Conservation (phyloP, 2,113 vertebrate genomes). For the Muntiacus reevesi region DNA sequence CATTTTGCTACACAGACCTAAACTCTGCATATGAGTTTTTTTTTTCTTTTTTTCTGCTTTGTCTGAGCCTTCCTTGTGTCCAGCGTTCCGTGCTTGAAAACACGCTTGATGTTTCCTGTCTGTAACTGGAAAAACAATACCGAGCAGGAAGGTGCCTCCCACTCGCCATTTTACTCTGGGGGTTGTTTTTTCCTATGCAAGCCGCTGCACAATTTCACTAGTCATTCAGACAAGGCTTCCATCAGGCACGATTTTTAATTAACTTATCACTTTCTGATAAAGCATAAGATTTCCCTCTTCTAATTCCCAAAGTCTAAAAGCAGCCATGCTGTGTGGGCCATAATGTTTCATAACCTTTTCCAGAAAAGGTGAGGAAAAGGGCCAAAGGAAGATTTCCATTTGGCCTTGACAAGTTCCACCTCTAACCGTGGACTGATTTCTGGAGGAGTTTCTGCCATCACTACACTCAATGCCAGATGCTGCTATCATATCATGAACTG, state of each 20-base stretch:
- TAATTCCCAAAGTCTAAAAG: neutral
- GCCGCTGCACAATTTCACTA: neutral
- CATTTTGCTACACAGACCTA: neutral
- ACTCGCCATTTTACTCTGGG: constrained; percentile 5
- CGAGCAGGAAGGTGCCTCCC: constrained; percentile 61
- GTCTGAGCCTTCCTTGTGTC: constrained; percentile 43
- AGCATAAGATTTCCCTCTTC: neutral
- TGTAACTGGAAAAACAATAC: constrained; percentile 63
- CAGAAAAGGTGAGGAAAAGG: neutral
- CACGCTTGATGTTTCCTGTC: constrained; percentile 58
- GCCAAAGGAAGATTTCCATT: neutral
- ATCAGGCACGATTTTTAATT: neutral
- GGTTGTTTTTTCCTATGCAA: constrained; percentile 62
- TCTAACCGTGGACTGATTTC: neutral
- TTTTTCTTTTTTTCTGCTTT: constrained; percentile 3
- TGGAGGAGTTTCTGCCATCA: neutral
- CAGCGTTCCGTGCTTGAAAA: constrained; percentile 34
- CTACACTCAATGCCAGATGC: neutral
- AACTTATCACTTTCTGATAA: neutral
- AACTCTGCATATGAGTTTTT: neutral
- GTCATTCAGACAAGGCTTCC: neutral
- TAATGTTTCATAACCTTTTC: too few species aligned
- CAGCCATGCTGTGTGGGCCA: neutral
- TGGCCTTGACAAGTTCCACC: neutral
- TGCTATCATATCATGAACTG: neutral